phyloP scores from a whole-genome alignment of 2,797 vertebrate species.

The Sebastes itinus region DNA sequence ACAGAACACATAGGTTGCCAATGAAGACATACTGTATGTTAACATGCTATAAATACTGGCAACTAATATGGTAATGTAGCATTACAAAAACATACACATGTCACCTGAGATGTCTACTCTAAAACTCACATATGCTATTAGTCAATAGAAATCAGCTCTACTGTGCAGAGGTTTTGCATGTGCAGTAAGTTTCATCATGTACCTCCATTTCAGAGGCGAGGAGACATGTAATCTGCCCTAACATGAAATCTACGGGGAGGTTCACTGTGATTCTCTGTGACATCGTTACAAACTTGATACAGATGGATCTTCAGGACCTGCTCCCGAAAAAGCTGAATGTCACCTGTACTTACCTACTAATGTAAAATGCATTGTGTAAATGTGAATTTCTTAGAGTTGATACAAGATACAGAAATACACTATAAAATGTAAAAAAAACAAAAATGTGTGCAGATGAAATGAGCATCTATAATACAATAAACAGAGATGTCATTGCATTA shows the following conservation, averaged over 20 bases:
- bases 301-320: conserved; percentile 42
- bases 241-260: conserved; percentile 28
- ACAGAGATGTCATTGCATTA: conserved; percentile 74
- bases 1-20: conserved; percentile 47
- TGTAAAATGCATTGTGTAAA: conserved; percentile 85
- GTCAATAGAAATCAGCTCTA: conserved; percentile 40
- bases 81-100: conserved; percentile 51
- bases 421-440: conserved; percentile 74
- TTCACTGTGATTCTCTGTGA: conserved; percentile 62
- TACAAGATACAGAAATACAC: conserved; percentile 73
- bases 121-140: conserved; percentile 49
- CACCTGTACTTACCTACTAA: conserved; percentile 82
- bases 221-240: conserved; percentile 27
- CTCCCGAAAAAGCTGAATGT: conserved; percentile 72
- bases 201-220: conserved; percentile 48
- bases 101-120: conserved; percentile 37
- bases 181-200: conserved; percentile 48
- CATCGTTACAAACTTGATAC: conserved; percentile 39
- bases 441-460: conserved; percentile 68
- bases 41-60: conserved; percentile 56
- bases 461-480: conserved; percentile 80
- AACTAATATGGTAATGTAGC: conserved; percentile 56
- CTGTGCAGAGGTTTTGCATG: conserved; percentile 66
- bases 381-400: conserved; percentile 85
- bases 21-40: conserved; percentile 53